Evolutionary conservation across 2,113 vertebrate genomes (phyloP).

Genomic region (Antechinus stuartii): DNA sequence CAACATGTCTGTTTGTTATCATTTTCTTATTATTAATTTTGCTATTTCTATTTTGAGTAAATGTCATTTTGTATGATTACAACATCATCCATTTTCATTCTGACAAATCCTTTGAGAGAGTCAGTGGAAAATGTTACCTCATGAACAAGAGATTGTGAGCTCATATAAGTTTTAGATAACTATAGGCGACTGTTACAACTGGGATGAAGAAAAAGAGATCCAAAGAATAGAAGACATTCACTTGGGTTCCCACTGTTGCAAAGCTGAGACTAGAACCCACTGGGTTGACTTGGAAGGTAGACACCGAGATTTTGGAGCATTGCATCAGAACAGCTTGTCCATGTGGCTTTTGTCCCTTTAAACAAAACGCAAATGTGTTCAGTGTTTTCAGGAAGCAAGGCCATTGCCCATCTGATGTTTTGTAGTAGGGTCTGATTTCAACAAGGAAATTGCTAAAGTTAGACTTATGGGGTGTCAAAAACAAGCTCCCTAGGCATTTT

Average conservation of each 20-base stretch:
- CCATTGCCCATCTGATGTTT: not conserved
- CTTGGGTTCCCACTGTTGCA: not conserved
- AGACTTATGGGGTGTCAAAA: constrained; percentile 35
- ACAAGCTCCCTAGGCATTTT: not conserved
- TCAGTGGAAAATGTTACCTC: not conserved
- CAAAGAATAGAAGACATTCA: not conserved
- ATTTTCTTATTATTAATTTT: not conserved
- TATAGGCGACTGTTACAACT: not conserved
- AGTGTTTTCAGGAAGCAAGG: not conserved
- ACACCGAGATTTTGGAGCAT: not conserved
- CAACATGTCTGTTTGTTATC: not conserved
- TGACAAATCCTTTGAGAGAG: not conserved
- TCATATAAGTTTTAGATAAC: not conserved
- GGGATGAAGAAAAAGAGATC: not conserved
- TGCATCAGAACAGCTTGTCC: not conserved
- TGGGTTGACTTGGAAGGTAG: not conserved
- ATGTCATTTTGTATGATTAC: not conserved
- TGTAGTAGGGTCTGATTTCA: constrained; percentile 49
- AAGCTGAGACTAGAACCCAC: not conserved
- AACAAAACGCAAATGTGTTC: not conserved
- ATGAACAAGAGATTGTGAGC: not conserved
- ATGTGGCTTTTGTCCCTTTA: not conserved
- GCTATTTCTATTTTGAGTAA: not conserved
- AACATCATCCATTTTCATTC: not conserved
- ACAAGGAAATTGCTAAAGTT: constrained; percentile 64